A percentile compares a stretch with the other conserved stretches of the same genome.
phyloP scores from a whole-genome alignment of 1,140 invertebrate species.

The Catajapyx aquilonaris region DNA sequence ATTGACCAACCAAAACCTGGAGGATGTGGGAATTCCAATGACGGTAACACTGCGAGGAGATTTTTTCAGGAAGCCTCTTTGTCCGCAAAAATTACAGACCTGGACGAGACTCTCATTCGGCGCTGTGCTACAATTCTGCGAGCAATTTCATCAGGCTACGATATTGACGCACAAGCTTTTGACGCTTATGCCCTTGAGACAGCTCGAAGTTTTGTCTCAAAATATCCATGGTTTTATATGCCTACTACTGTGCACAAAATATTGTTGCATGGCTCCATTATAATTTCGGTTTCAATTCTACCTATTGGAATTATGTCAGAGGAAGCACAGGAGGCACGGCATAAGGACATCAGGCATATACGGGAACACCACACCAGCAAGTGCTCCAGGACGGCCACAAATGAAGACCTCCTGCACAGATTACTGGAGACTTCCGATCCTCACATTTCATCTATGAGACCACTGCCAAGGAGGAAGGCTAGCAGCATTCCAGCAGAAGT shows the following conservation, averaged over 20 bases:
- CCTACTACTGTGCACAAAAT: neutral
- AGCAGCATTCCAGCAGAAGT: too few relatives aligned
- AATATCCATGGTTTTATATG: neutral
- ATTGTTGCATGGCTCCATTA: neutral
- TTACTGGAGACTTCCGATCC: too few relatives aligned
- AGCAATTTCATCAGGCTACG: conserved; percentile 3
- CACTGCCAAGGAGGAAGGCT: too few relatives aligned
- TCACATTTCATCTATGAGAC: too few relatives aligned
- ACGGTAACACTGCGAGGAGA: conserved; percentile 11
- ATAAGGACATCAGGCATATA: too few relatives aligned
- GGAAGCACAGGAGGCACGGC: too few relatives aligned
- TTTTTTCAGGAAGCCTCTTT: conserved; percentile 3
- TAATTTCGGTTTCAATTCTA: too few relatives aligned
- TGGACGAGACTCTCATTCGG: conserved; percentile 6
- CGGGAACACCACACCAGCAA: too few relatives aligned
- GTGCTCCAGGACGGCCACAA: too few relatives aligned
- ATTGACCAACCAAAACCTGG: conserved; percentile 6
- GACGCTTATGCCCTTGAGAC: neutral
- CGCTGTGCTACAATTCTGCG: conserved; percentile 6
- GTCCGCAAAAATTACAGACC: conserved; percentile 7
- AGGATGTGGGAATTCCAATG: conserved; percentile 7
- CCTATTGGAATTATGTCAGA: too few relatives aligned
- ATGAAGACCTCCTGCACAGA: too few relatives aligned
- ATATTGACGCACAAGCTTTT: neutral
- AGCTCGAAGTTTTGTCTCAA: neutral